Base-by-base conservation (phyloP, 2,888 invertebrate species). In the Oscheius onirici region DNA sequence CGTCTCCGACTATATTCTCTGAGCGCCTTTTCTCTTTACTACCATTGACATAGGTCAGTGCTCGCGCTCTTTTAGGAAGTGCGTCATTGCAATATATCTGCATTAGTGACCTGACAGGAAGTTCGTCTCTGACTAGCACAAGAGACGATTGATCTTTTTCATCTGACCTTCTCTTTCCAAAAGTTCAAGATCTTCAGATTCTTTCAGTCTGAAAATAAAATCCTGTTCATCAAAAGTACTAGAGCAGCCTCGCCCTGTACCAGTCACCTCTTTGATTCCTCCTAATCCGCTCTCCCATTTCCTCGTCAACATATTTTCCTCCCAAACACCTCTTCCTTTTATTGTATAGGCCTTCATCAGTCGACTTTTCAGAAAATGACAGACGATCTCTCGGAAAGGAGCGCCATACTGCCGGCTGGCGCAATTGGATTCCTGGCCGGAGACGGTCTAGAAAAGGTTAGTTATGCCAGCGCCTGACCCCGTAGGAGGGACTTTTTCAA, bases 381-480 rank as follows among this genome's bases (percentile, higher is more conserved):
- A n/a, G 63, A 63, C 24, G 66, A 66, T 28, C 34, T 40, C 13
- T 66, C 66, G 26, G 66, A 66, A 22, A 55, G 43, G 54, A 52
- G 24, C 13, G 49, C 65, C 8, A 66, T 66, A 2, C 22, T 66
- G 34, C 66, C 66, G 24, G 26, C 63, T 63, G 52, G 66, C 11
- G 66, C 52, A 13, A 66, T 66, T 28, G 52, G 66, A 22, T 66
- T 66, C 43, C 40, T 66, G 46, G 51, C 66, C 6, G 66, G 66
- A 66, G 66, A 66, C n/a, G 66, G 66, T 28, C 54, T 66, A 13
- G 66, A 66, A 28, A 66, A 66, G 66, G 66, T 66, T 10, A 10
- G 65, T 49, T 46, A 3, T 34, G 34, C 3, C 34, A 8, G 34
- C 5, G 8, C 5, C 34, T 34, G 34, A 34, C 34, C 34, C 5